Conservation (phyloP, 2,113 vertebrate species). For the Clarias magur region DNA sequence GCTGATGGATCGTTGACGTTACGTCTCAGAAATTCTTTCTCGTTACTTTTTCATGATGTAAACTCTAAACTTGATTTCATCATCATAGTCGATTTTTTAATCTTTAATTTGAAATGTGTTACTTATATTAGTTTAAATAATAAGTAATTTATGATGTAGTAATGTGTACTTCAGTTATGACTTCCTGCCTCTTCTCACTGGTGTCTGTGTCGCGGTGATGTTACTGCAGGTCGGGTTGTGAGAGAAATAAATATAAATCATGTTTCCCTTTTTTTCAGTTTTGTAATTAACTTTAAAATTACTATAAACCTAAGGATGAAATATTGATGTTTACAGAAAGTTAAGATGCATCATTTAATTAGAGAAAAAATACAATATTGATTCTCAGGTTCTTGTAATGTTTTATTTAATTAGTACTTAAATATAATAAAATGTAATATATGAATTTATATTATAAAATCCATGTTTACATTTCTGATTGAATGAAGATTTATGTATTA, state of each 20-base stretch:
- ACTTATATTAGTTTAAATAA: neutral
- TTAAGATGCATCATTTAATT: too few relatives aligned
- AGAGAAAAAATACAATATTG: too few relatives aligned
- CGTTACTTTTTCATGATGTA: neutral
- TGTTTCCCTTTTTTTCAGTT: too few relatives aligned
- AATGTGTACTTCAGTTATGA: neutral
- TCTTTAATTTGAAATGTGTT: neutral
- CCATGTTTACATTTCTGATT: neutral
- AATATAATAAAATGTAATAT: neutral
- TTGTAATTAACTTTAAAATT: too few relatives aligned
- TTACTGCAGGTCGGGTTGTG: too few relatives aligned
- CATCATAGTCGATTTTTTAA: neutral
- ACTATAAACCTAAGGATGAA: too few relatives aligned
- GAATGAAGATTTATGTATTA: neutral
- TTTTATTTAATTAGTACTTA: neutral
- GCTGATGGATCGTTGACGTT: neutral
- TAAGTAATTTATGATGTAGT: neutral
- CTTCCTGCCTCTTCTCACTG: neutral
- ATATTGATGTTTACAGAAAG: too few relatives aligned
- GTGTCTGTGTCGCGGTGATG: neutral
- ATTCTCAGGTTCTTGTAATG: neutral
- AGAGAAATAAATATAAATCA: too few relatives aligned
- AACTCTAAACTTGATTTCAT: neutral
- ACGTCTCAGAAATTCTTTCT: neutral
- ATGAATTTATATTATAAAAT: neutral